A percentile compares a stretch with the other conserved stretches of the same genome.
Conservation (phyloP, 2,888 invertebrate genomes). For the Syritta pipiens region DNA sequence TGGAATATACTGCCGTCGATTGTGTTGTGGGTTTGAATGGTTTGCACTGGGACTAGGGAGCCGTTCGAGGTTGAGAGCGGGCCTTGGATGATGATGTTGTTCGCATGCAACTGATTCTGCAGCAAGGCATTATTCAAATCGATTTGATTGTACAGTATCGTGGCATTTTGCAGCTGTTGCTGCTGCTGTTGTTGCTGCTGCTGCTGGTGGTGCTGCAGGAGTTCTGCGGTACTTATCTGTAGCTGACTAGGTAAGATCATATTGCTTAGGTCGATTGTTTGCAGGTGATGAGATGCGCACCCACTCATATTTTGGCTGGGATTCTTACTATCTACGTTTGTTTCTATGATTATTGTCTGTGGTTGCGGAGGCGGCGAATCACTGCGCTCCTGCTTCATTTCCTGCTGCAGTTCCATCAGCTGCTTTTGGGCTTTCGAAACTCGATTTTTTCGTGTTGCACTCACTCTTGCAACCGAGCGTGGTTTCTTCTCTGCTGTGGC, state of each 20-base stretch:
- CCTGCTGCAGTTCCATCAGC: constrained; percentile 47
- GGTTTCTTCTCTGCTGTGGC: constrained; percentile 70
- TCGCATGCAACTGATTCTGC: constrained; percentile 77
- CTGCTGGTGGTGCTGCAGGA: constrained; percentile 70
- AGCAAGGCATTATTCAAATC: constrained; percentile 77
- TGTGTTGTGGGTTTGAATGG: constrained; percentile 70
- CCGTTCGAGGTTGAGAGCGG: constrained; percentile 73
- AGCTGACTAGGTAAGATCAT: constrained; percentile 77
- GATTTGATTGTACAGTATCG: constrained; percentile 77
- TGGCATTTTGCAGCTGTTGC: constrained; percentile 70
- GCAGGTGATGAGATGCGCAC: constrained; percentile 73
- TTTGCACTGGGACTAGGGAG: constrained; percentile 76
- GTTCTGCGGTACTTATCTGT: constrained; percentile 74
- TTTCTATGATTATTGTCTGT: constrained; percentile 40
- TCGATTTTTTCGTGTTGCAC: constrained; percentile 57
- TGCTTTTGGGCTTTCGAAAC: constrained; percentile 59
- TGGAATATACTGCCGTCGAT: constrained; percentile 73
- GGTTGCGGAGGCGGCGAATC: constrained; percentile 68
- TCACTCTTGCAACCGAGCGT: constrained; percentile 23
- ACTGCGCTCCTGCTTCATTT: constrained; percentile 68
- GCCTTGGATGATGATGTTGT: constrained; percentile 78
- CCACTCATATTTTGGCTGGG: constrained; percentile 64
- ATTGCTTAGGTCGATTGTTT: constrained; percentile 76
- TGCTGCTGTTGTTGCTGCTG: constrained; percentile 69
- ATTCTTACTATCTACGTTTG: constrained; percentile 36